Conservation (phyloP, 2,113 vertebrate species). For the Oreochromis spilurus region DNA sequence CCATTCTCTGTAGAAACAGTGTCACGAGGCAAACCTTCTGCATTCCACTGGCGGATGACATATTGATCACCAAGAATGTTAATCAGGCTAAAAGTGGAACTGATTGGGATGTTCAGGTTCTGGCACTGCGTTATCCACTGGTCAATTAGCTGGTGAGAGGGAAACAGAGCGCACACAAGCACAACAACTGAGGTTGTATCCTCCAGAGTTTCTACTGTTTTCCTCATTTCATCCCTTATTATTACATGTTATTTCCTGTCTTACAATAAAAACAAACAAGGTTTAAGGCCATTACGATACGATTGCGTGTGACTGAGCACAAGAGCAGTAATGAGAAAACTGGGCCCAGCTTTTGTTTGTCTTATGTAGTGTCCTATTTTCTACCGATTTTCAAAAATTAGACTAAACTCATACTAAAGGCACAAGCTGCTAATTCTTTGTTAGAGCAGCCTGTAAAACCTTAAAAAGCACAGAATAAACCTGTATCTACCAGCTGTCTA, state of each 20-base stretch:
- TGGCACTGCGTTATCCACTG: slow-evolving; percentile 78
- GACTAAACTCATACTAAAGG: background rate
- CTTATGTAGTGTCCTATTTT: background rate
- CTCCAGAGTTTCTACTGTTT: background rate
- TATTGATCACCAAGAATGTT: slow-evolving; percentile 79
- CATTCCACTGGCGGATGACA: slow-evolving; percentile 83
- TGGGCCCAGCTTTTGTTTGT: background rate
- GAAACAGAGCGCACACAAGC: background rate
- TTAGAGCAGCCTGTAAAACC: background rate
- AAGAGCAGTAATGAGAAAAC: background rate
- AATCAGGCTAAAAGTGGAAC: slow-evolving; percentile 79
- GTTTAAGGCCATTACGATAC: background rate
- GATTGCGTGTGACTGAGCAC: background rate
- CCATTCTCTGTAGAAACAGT: slow-evolving; percentile 81
- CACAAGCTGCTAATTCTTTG: background rate
- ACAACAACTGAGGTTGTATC: background rate
- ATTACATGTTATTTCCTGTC: fast-evolving
- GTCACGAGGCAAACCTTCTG: slow-evolving; percentile 80
- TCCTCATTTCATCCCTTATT: background rate
- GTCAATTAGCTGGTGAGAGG: slow-evolving; percentile 73
- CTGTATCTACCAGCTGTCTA: slow-evolving; percentile 71
- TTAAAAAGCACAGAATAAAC: background rate
- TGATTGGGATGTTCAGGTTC: slow-evolving; percentile 76
- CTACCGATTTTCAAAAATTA: background rate
- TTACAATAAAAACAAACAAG: background rate